Evolutionary conservation across 2,113 vertebrate species (phyloP).

Genomic region (Rattus norvegicus): GRCr8 NC_086021.1:125517001-125517500

Average conservation of each 20-base stretch:
- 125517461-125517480: not conserved
- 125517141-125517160: not conserved
- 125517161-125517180: not conserved
- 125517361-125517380: conserved; percentile 94
- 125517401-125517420: not conserved
- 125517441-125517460: not conserved
- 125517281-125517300: conserved; percentile 92
- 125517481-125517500: not conserved
- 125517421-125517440: not conserved
- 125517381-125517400: conserved; percentile 90
- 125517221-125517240: conserved; percentile 97
- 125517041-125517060: conserved; percentile 42
- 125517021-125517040: conserved; percentile 52
- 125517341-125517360: conserved; percentile 89
- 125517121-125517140: not conserved
- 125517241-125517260: conserved; percentile 98
- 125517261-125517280: conserved; percentile 95
- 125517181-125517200: not conserved
- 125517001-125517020: conserved; percentile 47
- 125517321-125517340: conserved; percentile 95
- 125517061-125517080: conserved; percentile 50
- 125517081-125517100: not conserved
- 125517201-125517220: conserved; percentile 82
- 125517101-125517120: not conserved
- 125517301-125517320: conserved; percentile 95